phyloP scores from a whole-genome alignment of 2,888 invertebrate species.

The Ophioninae sp. region DNA sequence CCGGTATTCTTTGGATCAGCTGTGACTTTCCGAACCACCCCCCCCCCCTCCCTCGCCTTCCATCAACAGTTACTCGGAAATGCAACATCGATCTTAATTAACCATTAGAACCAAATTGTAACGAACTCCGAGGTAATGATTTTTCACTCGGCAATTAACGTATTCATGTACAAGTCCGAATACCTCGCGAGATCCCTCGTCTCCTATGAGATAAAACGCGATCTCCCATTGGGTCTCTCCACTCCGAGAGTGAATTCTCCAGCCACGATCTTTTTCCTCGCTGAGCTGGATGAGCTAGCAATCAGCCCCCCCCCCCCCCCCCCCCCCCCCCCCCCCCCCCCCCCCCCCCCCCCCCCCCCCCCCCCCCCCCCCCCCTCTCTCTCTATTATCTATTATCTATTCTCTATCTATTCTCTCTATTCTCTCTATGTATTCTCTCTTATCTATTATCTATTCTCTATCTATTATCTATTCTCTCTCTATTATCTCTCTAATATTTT shows the following conservation, averaged over 20 bases:
- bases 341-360: conserved; percentile 14
- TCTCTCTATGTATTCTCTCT: no score
- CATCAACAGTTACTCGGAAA: conserved; percentile 35
- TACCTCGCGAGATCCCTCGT: conserved; percentile 22
- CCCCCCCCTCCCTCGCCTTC: background rate
- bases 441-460: no score
- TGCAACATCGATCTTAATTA: conserved; percentile 49
- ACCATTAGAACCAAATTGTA: conserved; percentile 36
- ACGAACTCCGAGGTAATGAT: conserved; percentile 41
- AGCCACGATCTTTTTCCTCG: conserved; percentile 39
- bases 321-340: background rate
- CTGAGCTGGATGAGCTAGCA: conserved; percentile 14
- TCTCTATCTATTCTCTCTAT: no score
- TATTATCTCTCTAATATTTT: no score
- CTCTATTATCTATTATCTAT: no score
- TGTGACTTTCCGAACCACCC: background rate
- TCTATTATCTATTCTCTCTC: no score
- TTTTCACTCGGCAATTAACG: conserved; percentile 51
- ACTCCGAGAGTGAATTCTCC: conserved; percentile 11
- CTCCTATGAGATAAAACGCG: conserved; percentile 3
- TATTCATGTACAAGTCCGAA: conserved; percentile 52
- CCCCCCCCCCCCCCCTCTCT: conserved; percentile 7
- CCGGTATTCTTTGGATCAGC: background rate
- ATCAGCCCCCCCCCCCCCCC: conserved; percentile 19
- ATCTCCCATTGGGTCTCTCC: background rate